phyloP scores from a whole-genome alignment of 1,140 invertebrate species.

The Caenorhabditis brenneri region DNA sequence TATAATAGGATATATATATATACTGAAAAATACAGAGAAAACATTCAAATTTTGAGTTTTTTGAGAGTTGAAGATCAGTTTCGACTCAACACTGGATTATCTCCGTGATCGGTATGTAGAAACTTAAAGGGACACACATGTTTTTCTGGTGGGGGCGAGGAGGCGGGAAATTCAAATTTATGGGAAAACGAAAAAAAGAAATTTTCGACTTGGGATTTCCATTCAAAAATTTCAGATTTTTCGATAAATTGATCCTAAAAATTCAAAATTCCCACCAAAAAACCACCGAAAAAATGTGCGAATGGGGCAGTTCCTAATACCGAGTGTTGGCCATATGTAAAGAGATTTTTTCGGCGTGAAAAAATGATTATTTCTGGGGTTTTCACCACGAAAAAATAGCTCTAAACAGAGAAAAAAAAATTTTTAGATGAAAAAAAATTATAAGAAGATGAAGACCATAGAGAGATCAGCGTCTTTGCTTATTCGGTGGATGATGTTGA shows the following conservation, averaged over 20 bases:
- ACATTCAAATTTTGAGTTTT: background rate
- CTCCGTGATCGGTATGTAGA: slow-evolving; percentile 37
- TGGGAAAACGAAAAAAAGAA: background rate
- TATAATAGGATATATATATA: too few species aligned
- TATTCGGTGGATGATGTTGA: background rate
- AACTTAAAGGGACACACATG: too few species aligned
- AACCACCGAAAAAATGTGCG: background rate
- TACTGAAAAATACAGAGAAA: background rate
- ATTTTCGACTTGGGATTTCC: too few species aligned
- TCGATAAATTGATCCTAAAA: too few species aligned
- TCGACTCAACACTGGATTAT: slow-evolving; percentile 41
- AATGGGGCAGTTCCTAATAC: background rate
- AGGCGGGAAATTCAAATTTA: background rate
- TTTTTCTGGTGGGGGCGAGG: background rate
- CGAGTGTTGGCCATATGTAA: slow-evolving; percentile 42
- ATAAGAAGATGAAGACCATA: background rate
- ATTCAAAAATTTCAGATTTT: background rate
- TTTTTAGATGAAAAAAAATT: background rate
- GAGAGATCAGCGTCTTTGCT: slow-evolving; percentile 24
- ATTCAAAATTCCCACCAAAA: background rate
- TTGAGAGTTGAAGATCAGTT: slow-evolving; percentile 30
- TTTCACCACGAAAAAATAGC: background rate
- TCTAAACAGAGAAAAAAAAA: background rate
- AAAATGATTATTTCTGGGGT: too few species aligned
- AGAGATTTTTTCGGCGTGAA: too few species aligned